phyloP scores from a whole-genome alignment of 1,140 invertebrate species.

The Tetramorium alpestre region DNA sequence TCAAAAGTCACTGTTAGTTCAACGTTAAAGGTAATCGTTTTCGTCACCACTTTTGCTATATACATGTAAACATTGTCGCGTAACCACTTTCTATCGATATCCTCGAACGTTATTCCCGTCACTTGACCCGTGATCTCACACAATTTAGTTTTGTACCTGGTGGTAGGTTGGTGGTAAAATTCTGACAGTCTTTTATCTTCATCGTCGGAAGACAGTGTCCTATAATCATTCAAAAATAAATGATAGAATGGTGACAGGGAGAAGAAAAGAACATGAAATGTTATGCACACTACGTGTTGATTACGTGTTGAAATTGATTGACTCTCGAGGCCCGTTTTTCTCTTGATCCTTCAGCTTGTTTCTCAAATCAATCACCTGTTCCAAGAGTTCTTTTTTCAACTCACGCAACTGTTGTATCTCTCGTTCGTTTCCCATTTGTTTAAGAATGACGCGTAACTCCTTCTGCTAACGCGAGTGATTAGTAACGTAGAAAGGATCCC shows the following conservation, averaged over 20 bases:
- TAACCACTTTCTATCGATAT: conserved; percentile 67
- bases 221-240: neutral
- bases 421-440: conserved; percentile 4
- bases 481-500: too few species aligned
- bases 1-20: conserved; percentile 59
- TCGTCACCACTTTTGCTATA: conserved; percentile 52
- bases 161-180: neutral
- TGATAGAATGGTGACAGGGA: neutral
- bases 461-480: too few species aligned
- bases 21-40: conserved; percentile 53
- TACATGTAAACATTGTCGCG: conserved; percentile 60
- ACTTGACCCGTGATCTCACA: conserved; percentile 47
- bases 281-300: neutral
- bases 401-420: neutral
- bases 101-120: conserved; percentile 63
- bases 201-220: neutral
- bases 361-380: neutral
- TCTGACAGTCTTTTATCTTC: neutral
- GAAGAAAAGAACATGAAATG: neutral
- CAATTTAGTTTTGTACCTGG: neutral
- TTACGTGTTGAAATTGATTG: neutral
- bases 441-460: too few species aligned
- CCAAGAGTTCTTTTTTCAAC: neutral
- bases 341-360: conserved; percentile 16
- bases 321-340: neutral